phyloP scores from a whole-genome alignment of 1,140 invertebrate genomes.

The Zaprionus ornatus region DNA sequence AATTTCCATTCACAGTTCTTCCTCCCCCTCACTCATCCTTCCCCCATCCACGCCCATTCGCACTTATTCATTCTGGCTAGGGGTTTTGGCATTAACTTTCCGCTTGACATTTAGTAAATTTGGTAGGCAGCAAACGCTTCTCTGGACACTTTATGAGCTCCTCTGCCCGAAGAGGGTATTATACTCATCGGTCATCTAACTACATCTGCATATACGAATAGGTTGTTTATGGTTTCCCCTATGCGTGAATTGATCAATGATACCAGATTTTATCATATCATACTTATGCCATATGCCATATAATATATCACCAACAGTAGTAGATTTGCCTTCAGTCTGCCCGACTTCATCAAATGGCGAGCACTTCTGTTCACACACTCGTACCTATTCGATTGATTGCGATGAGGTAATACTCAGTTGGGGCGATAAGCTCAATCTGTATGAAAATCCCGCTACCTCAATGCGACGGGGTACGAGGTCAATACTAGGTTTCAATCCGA shows the following conservation, averaged over 20 bases:
- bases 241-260: neutral
- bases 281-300: neutral
- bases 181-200: too few species aligned
- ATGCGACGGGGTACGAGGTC: slow-evolving; percentile 9
- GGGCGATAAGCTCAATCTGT: slow-evolving; percentile 55
- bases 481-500: neutral
- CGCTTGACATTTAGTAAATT: slow-evolving; percentile 32
- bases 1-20: neutral
- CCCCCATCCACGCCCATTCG: slow-evolving; percentile 18
- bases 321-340: neutral
- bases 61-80: slow-evolving; percentile 22
- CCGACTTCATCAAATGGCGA: neutral
- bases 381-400: slow-evolving; percentile 35
- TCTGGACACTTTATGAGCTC: slow-evolving; percentile 61
- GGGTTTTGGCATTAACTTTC: slow-evolving; percentile 53
- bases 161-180: neutral
- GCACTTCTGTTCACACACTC: neutral
- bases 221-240: neutral
- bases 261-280: neutral
- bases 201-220: too few species aligned
- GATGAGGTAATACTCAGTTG: slow-evolving; percentile 66
- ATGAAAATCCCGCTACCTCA: slow-evolving; percentile 13
- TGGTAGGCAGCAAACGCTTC: slow-evolving; percentile 45
- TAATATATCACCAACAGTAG: neutral
- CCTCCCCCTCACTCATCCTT: neutral